A percentile compares a stretch with the other conserved stretches of the same genome.
phyloP scores from a whole-genome alignment of 1,140 invertebrate species.

The Papilio xuthus region DNA sequence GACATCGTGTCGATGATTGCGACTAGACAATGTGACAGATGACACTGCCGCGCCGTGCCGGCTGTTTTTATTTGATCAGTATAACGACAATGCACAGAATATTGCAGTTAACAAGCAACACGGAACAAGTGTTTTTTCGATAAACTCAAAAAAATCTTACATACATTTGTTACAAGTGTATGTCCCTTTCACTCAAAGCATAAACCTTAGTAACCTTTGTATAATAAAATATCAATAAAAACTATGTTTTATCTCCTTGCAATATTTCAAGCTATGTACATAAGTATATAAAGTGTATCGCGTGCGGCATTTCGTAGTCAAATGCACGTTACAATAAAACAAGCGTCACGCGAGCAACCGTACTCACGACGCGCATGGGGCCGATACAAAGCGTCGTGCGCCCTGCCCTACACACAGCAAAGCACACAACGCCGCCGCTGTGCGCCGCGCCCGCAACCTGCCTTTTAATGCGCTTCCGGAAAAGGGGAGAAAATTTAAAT shows the following conservation, averaged over 20 bases:
- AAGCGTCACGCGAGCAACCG: slow-evolving; percentile 16
- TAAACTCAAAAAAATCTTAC: background rate
- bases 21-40: background rate
- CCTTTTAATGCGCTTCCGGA: background rate
- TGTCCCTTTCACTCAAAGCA: too few species aligned
- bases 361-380: background rate
- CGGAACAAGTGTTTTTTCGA: background rate
- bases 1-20: background rate
- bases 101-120: background rate
- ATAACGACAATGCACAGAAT: background rate
- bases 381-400: background rate
- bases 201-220: background rate
- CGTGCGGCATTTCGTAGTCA: background rate
- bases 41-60: background rate
- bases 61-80: background rate
- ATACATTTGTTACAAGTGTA: too few species aligned
- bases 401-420: background rate
- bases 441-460: background rate
- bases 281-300: background rate
- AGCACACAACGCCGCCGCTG: background rate
- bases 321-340: slow-evolving; percentile 12
- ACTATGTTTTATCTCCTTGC: too few species aligned
- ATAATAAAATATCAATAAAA: background rate
- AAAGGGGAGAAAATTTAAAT: slow-evolving; percentile 5
- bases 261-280: background rate